A percentile compares a stretch with the other conserved stretches of the same genome.
These are phyloP conservation scores for Notiomystis cincta DNA, from an alignment of 2,113 vertebrate species.

Conservation along the genomic window DNA sequence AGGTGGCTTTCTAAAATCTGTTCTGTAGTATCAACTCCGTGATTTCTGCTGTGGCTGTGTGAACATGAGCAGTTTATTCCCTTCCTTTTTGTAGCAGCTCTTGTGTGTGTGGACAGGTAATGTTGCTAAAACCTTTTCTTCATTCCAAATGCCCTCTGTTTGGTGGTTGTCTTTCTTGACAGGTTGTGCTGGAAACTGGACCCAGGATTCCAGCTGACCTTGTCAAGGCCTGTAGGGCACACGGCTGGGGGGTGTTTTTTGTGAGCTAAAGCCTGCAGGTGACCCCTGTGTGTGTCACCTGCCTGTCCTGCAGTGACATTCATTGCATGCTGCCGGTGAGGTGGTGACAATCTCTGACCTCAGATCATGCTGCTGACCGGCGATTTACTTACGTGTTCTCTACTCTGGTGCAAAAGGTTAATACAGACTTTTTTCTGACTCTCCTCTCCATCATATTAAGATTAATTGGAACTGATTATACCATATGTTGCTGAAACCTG, in stretches of 20 bases:
- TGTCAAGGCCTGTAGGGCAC: neutral
- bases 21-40: neutral
- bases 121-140: fast-evolving
- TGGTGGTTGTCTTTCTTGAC: neutral
- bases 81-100: neutral
- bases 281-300: neutral
- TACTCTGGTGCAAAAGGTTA: neutral
- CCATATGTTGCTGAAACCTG: neutral
- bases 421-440: neutral
- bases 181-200: neutral
- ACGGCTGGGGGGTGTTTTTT: fast-evolving
- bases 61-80: neutral
- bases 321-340: fast-evolving
- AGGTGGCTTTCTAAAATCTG: neutral
- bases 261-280: neutral
- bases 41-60: neutral
- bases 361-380: fast-evolving
- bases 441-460: neutral
- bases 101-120: neutral
- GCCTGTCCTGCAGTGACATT: neutral
- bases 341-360: neutral
- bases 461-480: neutral
- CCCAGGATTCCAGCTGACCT: neutral
- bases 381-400: fast-evolving
- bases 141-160: neutral